Percentiles rank a stretch among this genome's conserved stretches.
Conservation (phyloP, 2,113 vertebrate genomes). For the Epinephelus cyanopodus region DNA sequence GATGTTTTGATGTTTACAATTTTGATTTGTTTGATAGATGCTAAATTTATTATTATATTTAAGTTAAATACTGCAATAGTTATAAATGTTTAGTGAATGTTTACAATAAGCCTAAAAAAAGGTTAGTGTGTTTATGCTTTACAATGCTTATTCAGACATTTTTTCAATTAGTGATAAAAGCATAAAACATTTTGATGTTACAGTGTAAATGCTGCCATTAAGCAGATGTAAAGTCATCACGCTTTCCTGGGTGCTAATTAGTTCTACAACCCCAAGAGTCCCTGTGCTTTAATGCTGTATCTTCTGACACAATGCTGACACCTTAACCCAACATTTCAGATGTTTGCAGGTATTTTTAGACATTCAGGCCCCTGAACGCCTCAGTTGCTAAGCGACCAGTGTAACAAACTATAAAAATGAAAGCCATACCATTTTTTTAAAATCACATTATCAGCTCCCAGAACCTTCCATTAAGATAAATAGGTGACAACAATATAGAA, state of each 20-base stretch:
- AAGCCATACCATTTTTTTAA: neutral
- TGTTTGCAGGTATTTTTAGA: too few relatives aligned
- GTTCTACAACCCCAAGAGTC: neutral
- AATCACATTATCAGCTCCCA: neutral
- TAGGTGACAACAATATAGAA: neutral
- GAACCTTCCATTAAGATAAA: neutral
- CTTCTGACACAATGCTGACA: neutral
- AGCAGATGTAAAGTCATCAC: neutral
- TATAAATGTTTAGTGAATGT: neutral
- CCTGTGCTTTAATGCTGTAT: neutral
- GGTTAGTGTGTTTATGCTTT: neutral
- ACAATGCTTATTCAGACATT: neutral
- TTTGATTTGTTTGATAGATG: slow-evolving; percentile 5
- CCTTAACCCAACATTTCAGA: neutral
- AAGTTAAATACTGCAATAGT: neutral
- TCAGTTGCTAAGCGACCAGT: neutral
- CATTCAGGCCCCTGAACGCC: neutral
- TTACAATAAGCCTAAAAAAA: neutral
- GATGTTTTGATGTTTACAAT: neutral
- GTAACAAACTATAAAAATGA: neutral
- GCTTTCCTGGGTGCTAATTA: neutral
- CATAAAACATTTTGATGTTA: neutral
- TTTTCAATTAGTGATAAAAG: too few relatives aligned
- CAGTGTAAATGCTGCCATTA: neutral
- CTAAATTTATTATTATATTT: neutral